Evolutionary conservation across 2,888 invertebrate genomes (phyloP), one percentile per base, ranked within the genome.

Genomic region (Metopia argyrocephala): DNA sequence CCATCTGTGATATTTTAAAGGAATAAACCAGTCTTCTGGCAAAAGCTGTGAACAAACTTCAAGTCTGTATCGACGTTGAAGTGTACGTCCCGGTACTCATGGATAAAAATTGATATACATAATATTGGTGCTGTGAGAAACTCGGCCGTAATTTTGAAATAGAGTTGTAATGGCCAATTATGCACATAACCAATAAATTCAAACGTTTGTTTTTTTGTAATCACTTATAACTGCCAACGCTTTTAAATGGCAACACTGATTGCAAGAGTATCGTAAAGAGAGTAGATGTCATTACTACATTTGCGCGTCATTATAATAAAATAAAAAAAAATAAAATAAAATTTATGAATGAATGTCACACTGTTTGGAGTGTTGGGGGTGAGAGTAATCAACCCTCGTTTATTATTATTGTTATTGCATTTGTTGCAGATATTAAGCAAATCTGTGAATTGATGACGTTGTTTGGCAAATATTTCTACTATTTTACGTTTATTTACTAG

Each of bases 371-470:
- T 64, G 52, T 45, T 38, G 38, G 15, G 15, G 6, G 15, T 12
- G 38, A 38, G 31, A 9, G 12, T 38, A 38, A 0, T 12, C 23
- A 9, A 23, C 20, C 4, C 20, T 54, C 54, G 7, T 12, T 25
- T 9, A 21, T 25, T 25, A 56, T 21, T 46, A 20, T 21, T 31
- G 5, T 48, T 54, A 9, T 12, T 1, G 15, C 38, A 12, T 12
- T 7, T 38, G 38, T 15, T 38, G 38, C 15, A 38, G 38, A 15
- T 38, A 15, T 9, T 38, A 1, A 15, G 38, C 38, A 15, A 3
- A 38, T 46, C 56, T 56, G 74, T 75, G 70, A 81, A 81, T 78
- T 78, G 70, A 81, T 81, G 81, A 81, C 81, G 81, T 81, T 70
- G 76, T 57, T 62, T 61, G 45, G 5, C 18, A 23, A 23, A 28